Evolutionary conservation across 2,113 vertebrate genomes (phyloP), one percentile per base, ranked within the genome.

Genomic region (Sisor rabdophorus): DNA sequence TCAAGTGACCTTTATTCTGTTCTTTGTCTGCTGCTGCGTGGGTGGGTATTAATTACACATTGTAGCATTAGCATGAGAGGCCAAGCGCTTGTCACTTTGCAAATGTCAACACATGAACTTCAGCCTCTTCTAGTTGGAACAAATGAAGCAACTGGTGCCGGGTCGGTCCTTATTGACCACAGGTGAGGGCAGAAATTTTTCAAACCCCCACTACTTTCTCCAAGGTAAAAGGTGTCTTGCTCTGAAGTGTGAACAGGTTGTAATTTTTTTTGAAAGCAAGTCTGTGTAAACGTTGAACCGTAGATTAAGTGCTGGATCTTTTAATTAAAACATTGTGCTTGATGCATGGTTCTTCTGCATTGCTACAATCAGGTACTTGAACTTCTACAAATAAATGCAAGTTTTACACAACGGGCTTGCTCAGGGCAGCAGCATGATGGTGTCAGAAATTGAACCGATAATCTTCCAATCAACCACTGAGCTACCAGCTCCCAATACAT

Each of bases 11-110:
- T 84, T 80, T 53, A 8, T 48, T 52, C 67, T 72, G 68, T 30
- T 67, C 71, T 68, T 53, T 6, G 11, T 69, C 68, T 36, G 61
- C 26, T 36, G 19, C 26, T 32, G 71, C 22, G 50, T 71, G 59
- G 74, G 83, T 64, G 65, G 52, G 56, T 72, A 65, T 79, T 81
- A 85, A 85, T 85, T 79, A 79, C 68, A 60, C 59, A 54, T 53
- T 72, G 52, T 74, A 70, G 71, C 81, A 79, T 72, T 81, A 83
- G 65, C 77, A 52, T 79, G 79, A 81, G 4, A 28, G 79, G 65
- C 53, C 65, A 56, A 48, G 47, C 24, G 36, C 69, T 69, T 71
- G 64, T 77, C 76, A 68, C 54, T 63, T 44, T 4, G 58, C 68
- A 79, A 76, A 82, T 77, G 79, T 79, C 81, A 76, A 60, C 61